Percentiles rank a stretch among this genome's conserved stretches.
phyloP scores from a whole-genome alignment of 2,888 invertebrate genomes.

The Hyppa rectilinea region DNA sequence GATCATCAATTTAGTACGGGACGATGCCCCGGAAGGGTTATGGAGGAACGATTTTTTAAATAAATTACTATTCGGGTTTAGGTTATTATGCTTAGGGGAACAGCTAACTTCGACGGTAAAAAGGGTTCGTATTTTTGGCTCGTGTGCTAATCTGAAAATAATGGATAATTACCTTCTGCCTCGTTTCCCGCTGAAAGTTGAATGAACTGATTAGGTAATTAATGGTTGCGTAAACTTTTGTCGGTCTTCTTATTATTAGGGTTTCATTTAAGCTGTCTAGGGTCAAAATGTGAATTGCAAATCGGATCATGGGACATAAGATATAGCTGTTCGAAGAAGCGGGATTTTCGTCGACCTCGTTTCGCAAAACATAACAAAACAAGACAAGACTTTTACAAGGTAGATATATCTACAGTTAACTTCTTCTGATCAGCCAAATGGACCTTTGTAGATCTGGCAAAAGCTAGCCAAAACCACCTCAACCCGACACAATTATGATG shows the following conservation, averaged over 20 bases:
- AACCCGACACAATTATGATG: slow-evolving; percentile 4
- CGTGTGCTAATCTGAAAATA: slow-evolving; percentile 36
- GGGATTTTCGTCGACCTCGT: background rate
- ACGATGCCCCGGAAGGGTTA: slow-evolving; percentile 39
- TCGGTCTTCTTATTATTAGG: slow-evolving; percentile 30
- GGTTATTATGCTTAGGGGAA: slow-evolving; percentile 21
- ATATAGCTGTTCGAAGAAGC: background rate
- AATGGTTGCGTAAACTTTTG: slow-evolving; percentile 31
- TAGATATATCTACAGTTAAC: background rate
- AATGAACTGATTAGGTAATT: slow-evolving; percentile 54
- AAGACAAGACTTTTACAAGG: background rate
- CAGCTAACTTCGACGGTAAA: slow-evolving; percentile 7
- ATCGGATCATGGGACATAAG: background rate
- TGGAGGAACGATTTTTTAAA: slow-evolving; percentile 35
- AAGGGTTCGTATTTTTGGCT: slow-evolving; percentile 34
- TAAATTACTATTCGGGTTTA: slow-evolving; percentile 36
- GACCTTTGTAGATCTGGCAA: slow-evolving; percentile 1
- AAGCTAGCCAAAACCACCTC: background rate
- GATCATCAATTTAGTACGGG: slow-evolving; percentile 54
- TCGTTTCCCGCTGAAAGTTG: slow-evolving; percentile 34
- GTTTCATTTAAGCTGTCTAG: slow-evolving; percentile 39
- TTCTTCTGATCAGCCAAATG: background rate
- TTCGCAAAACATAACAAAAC: background rate
- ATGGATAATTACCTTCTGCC: slow-evolving; percentile 21
- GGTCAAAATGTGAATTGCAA: background rate